Percentiles rank a stretch among this genome's conserved stretches.
Evolutionary conservation across 2,888 invertebrate genomes (phyloP).

Genomic region (Trichogramma evanescens): DNA sequence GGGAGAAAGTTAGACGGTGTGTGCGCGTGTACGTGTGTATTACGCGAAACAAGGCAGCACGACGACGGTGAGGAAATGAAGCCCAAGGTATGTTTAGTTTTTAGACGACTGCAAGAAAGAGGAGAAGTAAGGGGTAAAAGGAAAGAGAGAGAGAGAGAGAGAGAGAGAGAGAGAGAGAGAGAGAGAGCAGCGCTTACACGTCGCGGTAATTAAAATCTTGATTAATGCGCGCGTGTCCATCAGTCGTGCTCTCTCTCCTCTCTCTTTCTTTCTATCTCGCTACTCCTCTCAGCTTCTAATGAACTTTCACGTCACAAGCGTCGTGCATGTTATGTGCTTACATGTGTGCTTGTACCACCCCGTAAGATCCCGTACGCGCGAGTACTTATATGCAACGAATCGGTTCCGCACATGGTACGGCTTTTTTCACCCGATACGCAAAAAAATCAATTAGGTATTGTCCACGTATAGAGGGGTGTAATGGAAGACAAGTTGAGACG

Average conservation of each 20-base stretch:
- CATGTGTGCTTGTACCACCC: too few species aligned
- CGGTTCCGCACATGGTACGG: too few species aligned
- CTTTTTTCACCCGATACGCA: too few species aligned
- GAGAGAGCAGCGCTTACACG: constrained; percentile 31
- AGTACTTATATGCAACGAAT: too few species aligned
- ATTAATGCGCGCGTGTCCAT: constrained; percentile 45
- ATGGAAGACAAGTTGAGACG: too few species aligned
- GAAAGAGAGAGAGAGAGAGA: too few species aligned
- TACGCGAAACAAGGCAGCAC: constrained; percentile 7
- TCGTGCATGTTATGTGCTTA: not conserved
- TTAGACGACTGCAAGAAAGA: constrained; percentile 34
- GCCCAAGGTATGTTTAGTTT: constrained; percentile 40
- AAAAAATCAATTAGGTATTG: too few species aligned
- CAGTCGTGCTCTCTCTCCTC: constrained; percentile 20
- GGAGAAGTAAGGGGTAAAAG: constrained; percentile 1
- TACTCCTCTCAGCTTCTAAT: constrained; percentile 31
- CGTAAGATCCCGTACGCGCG: too few species aligned
- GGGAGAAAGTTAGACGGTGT: constrained; percentile 24
- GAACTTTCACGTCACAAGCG: constrained; percentile 39
- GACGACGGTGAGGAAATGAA: constrained; percentile 30
- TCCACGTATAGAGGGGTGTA: too few species aligned
- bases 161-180: too few species aligned
- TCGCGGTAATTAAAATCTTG: constrained; percentile 46
- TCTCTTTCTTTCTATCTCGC: constrained; percentile 7
- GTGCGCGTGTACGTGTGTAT: not conserved